These are phyloP conservation scores for Ochropleura plecta DNA, from an alignment of 2,888 invertebrate genomes.

Conservation along the genomic window DNA sequence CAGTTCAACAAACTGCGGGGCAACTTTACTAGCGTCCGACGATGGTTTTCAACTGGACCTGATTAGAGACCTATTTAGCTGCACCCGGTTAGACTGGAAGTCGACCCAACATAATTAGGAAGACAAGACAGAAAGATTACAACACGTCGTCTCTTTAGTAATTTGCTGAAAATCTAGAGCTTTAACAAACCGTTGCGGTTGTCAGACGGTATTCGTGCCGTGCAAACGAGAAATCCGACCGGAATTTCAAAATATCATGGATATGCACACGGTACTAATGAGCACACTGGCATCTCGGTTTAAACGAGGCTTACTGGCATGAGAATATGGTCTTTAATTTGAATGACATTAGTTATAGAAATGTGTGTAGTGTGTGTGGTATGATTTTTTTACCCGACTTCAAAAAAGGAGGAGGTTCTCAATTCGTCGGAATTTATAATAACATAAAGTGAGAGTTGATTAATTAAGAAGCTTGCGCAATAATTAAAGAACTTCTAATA, in stretches of 20 bases:
- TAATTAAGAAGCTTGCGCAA: no score
- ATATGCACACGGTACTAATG: slow-evolving; percentile 47
- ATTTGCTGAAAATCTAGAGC: slow-evolving; percentile 16
- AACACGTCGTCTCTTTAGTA: slow-evolving; percentile 15
- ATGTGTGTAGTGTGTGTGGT: not conserved
- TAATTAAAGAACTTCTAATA: no score
- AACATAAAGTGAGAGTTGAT: no score
- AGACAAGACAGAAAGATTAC: slow-evolving; percentile 2
- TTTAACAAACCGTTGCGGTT: slow-evolving; percentile 34
- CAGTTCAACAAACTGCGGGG: no score
- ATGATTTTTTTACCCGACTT: no score
- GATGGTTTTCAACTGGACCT: no score
- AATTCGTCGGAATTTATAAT: no score
- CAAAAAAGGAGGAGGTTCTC: no score
- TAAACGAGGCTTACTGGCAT: slow-evolving; percentile 27
- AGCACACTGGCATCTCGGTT: slow-evolving; percentile 40
- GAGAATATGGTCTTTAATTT: slow-evolving; percentile 33
- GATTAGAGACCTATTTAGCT: no score
- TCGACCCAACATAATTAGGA: not conserved
- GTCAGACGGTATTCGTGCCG: slow-evolving; percentile 18
- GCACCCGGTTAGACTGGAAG: no score
- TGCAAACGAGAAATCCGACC: slow-evolving; percentile 32
- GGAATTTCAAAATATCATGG: slow-evolving; percentile 53
- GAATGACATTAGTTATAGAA: slow-evolving; percentile 14
- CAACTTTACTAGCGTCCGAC: no score